Base-by-base conservation (phyloP, 2,113 vertebrate species). In the human (Homo sapiens) region DNA sequence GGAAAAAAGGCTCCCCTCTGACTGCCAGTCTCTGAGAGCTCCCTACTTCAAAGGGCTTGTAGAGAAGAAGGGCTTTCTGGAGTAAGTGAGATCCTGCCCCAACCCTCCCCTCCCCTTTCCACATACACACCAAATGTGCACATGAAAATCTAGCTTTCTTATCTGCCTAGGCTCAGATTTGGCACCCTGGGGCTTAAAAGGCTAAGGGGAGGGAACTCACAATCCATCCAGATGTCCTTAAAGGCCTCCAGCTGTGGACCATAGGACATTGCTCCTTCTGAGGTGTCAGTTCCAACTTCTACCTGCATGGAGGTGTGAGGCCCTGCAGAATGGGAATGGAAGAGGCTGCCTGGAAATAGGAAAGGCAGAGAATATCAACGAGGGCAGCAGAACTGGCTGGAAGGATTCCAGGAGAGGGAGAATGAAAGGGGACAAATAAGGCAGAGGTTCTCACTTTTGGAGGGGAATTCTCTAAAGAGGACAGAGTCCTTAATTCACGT, bases 51-150 rank as follows among this genome's bases (percentile, higher is more conserved):
- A 93, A 93, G 70, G 73, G 81, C 25, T 64, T 80, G 13, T 30
- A 98, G 96, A 95, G 96, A 95, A 97, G 91, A 93, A 95, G 93
- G 66, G 18, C 27, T 97, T 92, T 93, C 59, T 55, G 66, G 86
- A 16, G 18, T 89, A 72, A 94, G 82, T 86, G 90, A 95, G 87
- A 94, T 73, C 70, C 50, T 43, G 16, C 48, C 68, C n/a, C 89
- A 22, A 23, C 83, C 52, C 48, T 4, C 22, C 9, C 27, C 68
- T 52, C 17, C 38, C 52, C 22, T 78, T 30, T 55, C 18, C 76
- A 11, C 22, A 7, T 78, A 78, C 25, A 66, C 50, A 86, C 85
- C 95, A 97, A 97, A 97, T 93, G 91, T 94, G 73, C 89, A 94
- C 93, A 79, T 70, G 82, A 97, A 88, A 82, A 89, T 96, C 84